Evolutionary conservation across 2,888 invertebrate species (phyloP).

Genomic region (Tachina fera): DNA sequence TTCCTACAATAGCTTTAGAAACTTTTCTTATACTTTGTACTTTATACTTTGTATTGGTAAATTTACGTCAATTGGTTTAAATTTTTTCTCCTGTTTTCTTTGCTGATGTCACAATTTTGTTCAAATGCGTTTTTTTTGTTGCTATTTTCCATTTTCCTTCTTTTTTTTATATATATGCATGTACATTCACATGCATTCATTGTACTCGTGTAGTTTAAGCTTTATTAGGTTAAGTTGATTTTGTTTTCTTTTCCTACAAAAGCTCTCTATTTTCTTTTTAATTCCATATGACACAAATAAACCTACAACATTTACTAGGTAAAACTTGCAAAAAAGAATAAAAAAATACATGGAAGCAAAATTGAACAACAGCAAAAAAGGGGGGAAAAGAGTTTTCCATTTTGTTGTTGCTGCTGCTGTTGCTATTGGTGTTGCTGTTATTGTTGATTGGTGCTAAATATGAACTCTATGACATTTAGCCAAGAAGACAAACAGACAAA

Average conservation of each 20-base stretch:
- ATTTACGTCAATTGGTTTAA: conserved; percentile 51
- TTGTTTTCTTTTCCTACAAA: not conserved
- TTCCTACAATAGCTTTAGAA: conserved; percentile 16
- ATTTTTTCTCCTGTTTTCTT: conserved; percentile 37
- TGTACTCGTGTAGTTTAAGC: conserved; percentile 37
- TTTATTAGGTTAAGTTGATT: conserved; percentile 60
- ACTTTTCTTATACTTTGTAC: conserved; percentile 14
- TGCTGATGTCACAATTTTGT: conserved; percentile 62
- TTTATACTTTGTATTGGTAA: conserved; percentile 6
- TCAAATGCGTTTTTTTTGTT: not conserved
- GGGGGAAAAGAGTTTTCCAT: not conserved
- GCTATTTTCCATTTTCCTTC: not conserved
- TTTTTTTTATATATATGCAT: conserved; percentile 12
- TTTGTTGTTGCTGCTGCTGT: conserved; percentile 4
- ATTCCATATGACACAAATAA: conserved; percentile 55
- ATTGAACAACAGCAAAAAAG: conserved; percentile 12
- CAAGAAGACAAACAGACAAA: conserved; percentile 30
- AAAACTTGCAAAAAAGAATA: not conserved
- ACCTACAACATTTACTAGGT: conserved; percentile 45
- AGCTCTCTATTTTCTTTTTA: conserved; percentile 16
- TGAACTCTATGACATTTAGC: conserved; percentile 66
- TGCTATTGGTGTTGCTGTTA: conserved; percentile 12
- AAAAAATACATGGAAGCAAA: conserved; percentile 16
- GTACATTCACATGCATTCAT: conserved; percentile 26
- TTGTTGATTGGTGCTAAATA: conserved; percentile 54